phyloP scores from a whole-genome alignment of 2,888 invertebrate species.

The Netelia inedita region DNA sequence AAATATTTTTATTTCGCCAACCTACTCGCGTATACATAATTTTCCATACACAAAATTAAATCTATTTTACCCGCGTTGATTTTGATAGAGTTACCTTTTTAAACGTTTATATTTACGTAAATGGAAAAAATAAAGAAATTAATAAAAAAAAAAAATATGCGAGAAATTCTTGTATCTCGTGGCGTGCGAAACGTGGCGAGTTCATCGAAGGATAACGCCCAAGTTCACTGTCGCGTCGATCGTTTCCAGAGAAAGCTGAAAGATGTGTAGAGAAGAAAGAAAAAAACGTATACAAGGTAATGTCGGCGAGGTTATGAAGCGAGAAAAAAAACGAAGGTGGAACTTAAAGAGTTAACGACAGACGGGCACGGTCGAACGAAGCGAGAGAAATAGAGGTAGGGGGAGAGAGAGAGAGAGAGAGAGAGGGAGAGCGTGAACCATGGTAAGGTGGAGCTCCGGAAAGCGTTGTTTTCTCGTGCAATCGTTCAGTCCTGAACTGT shows the following conservation, averaged over 20 bases:
- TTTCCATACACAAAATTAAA: no score
- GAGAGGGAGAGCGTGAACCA: constrained; percentile 33
- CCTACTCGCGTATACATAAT: no score
- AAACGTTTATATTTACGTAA: no score
- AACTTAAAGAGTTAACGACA: constrained; percentile 55
- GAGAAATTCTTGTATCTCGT: no score
- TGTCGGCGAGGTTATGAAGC: constrained; percentile 5
- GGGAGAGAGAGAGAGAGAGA: constrained; percentile 1
- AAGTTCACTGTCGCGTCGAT: constrained; percentile 39
- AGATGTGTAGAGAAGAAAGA: background rate
- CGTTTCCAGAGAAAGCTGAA: constrained; percentile 15
- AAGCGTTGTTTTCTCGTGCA: constrained; percentile 55
- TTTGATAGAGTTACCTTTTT: no score
- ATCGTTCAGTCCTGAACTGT: constrained; percentile 53
- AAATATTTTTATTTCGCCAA: no score
- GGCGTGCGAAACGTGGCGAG: constrained; percentile 1
- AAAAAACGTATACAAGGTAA: background rate
- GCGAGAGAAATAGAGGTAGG: constrained; percentile 12
- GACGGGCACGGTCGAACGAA: constrained; percentile 20
- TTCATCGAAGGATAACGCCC: constrained; percentile 9
- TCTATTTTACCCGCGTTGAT: no score
- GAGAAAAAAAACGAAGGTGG: background rate
- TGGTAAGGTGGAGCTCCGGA: constrained; percentile 43
- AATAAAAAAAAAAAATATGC: no score
- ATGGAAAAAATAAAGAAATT: no score